Evolutionary conservation across 1,140 invertebrate genomes (phyloP), one percentile per base, ranked within the genome.

Genomic region (Atta texana): DNA sequence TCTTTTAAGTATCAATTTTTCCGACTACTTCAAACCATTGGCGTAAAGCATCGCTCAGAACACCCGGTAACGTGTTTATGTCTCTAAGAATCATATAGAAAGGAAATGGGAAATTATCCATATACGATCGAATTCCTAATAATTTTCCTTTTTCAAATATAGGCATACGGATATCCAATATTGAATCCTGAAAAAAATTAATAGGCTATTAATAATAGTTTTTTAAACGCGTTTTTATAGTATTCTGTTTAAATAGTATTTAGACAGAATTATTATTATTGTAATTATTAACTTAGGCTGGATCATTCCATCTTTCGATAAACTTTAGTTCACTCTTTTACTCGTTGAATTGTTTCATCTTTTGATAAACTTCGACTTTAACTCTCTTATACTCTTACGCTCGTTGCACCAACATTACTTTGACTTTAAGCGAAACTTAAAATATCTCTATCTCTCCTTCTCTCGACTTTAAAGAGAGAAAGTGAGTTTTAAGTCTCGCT

Each of bases 21-120:
- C 97, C 97, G 16, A 99, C 98, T 76, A 99, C 95, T 96, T 99
- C 99, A 95, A 99, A 99, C 99, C 99, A 99, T 94, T 99, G 99
- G 86, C 99, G 95, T 59, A 99, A 95, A 2, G 99, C 99, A 95
- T 99, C 99, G 92, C 98, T 98, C 7, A 99, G 95, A 6, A 99
- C 98, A 68, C 96, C 95, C 0, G 99, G 99, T 77, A 99, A 95
- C 49, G 97, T 97, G 85, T 97, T 97, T 86, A 99, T 97, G 93
- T 99, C 98, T 77, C 98, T 95, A 7, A 99, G 96, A 90, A 99
- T 98, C 31, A 99, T 96, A 94, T 99, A 99, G 96, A 99, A 99
- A n/a, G 99, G 99, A 93, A 99, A 99, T 7, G 99, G 99, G 94
- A 99, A 99, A 86, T 96, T 96, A 90, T 99, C 98, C 96, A 99